Evolutionary conservation across 1,140 invertebrate species (phyloP).

Genomic region (silkworm (Bombyx mori)): DNA sequence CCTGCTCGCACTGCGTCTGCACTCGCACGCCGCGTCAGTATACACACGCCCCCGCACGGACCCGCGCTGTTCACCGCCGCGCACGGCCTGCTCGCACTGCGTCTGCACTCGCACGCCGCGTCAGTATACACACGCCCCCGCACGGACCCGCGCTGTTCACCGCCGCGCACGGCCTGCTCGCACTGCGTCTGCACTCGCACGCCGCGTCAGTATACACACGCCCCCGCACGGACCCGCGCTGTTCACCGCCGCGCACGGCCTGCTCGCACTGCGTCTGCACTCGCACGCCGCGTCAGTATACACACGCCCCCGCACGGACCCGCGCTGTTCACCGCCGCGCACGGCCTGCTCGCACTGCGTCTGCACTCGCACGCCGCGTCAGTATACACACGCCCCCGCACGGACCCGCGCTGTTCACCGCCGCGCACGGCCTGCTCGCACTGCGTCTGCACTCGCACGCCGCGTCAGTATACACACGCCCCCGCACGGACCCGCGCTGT

Average conservation of each 20-base stretch:
- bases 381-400: too few relatives aligned
- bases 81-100: conserved; percentile 14
- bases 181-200: conserved; percentile 31
- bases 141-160: conserved; percentile 71
- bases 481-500: conserved; percentile 59
- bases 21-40: too few relatives aligned
- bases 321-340: conserved; percentile 74
- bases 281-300: too few relatives aligned
- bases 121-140: background rate
- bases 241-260: conserved; percentile 75
- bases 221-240: conserved; percentile 49
- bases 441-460: conserved; percentile 24
- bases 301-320: conserved; percentile 12
- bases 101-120: conserved; percentile 14
- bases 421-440: conserved; percentile 74
- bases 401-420: conserved; percentile 72
- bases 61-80: conserved; percentile 32
- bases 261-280: conserved; percentile 63
- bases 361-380: too few relatives aligned
- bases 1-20: conserved; percentile 68
- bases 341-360: conserved; percentile 73
- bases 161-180: conserved; percentile 74
- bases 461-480: too few relatives aligned
- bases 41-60: conserved; percentile 74
- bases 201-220: too few relatives aligned